These are phyloP conservation scores for fruit fly (Drosophila melanogaster) DNA, from an alignment of 1,140 invertebrate genomes.

Conservation along the genomic window DNA sequence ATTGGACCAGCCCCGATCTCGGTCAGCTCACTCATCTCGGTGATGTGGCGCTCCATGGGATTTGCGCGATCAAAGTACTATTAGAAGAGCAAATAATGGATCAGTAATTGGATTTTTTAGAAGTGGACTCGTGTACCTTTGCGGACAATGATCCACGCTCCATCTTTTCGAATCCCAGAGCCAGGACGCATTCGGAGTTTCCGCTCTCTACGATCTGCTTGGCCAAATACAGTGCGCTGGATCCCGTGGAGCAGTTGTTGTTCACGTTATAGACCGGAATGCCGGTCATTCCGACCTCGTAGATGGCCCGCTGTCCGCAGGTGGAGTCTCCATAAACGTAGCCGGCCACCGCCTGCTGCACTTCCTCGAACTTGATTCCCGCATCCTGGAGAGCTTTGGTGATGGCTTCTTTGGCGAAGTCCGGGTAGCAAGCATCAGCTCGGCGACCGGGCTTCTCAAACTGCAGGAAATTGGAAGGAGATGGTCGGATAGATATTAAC, in stretches of 20 bases:
- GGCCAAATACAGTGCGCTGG: slow-evolving; percentile 94
- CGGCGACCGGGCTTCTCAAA: slow-evolving; percentile 92
- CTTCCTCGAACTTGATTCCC: slow-evolving; percentile 90
- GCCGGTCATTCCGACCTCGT: slow-evolving; percentile 97
- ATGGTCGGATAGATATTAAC: background rate
- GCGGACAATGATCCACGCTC: slow-evolving; percentile 93
- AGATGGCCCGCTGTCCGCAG: slow-evolving; percentile 96
- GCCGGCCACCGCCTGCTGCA: slow-evolving; percentile 96
- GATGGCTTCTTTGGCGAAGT: slow-evolving; percentile 97
- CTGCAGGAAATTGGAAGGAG: slow-evolving; percentile 41
- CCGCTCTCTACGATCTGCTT: slow-evolving; percentile 96
- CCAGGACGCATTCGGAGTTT: slow-evolving; percentile 93
- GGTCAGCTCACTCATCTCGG: slow-evolving; percentile 92
- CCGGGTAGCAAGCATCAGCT: slow-evolving; percentile 95
- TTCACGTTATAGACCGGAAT: slow-evolving; percentile 99
- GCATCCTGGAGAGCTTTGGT: slow-evolving; percentile 96
- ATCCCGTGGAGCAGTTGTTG: slow-evolving; percentile 99
- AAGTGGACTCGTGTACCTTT: slow-evolving; percentile 85
- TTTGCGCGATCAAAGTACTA: slow-evolving; percentile 94
- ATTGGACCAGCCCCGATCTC: slow-evolving; percentile 93
- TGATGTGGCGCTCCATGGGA: slow-evolving; percentile 97
- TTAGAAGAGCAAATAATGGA: slow-evolving; percentile 28
- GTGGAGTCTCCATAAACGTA: slow-evolving; percentile 99
- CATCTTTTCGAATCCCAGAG: slow-evolving; percentile 99
- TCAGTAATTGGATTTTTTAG: background rate